phyloP scores from a whole-genome alignment of 1,140 invertebrate species.

The Atta texana region DNA sequence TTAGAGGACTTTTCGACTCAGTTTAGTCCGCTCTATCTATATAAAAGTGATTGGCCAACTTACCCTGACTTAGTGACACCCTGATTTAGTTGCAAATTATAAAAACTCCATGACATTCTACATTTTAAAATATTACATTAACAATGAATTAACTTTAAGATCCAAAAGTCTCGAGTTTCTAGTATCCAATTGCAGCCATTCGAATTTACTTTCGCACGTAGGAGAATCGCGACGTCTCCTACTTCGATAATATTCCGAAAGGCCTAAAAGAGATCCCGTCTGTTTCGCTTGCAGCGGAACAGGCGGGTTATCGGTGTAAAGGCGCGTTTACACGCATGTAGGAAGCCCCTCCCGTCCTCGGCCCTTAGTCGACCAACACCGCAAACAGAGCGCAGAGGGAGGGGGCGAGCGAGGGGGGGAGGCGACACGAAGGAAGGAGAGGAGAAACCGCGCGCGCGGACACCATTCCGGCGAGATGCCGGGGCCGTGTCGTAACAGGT shows the following conservation, averaged over 20 bases:
- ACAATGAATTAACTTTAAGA: neutral
- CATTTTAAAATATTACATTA: neutral
- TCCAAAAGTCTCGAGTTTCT: neutral
- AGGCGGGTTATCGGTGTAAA: constrained; percentile 76
- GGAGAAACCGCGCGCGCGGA: constrained; percentile 79
- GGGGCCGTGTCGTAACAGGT: constrained; percentile 84
- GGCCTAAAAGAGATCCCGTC: constrained; percentile 1
- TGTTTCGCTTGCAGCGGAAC: constrained; percentile 54
- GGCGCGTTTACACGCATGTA: constrained; percentile 80
- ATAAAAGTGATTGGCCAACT: too few species aligned
- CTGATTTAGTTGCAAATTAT: neutral
- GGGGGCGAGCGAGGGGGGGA: neutral
- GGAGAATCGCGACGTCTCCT: too few species aligned
- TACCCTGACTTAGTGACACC: too few species aligned
- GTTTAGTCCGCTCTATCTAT: too few species aligned
- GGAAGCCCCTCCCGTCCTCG: constrained; percentile 55
- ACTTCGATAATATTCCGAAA: neutral
- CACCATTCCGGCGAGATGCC: constrained; percentile 86
- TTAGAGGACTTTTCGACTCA: too few species aligned
- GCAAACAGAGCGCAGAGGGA: neutral
- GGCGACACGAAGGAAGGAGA: constrained; percentile 71
- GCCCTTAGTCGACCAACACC: constrained; percentile 76
- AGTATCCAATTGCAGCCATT: neutral
- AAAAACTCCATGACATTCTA: neutral
- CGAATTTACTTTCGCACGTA: neutral